Conservation (phyloP, 2,113 vertebrate species). For the Dromiciops gliroides region DNA sequence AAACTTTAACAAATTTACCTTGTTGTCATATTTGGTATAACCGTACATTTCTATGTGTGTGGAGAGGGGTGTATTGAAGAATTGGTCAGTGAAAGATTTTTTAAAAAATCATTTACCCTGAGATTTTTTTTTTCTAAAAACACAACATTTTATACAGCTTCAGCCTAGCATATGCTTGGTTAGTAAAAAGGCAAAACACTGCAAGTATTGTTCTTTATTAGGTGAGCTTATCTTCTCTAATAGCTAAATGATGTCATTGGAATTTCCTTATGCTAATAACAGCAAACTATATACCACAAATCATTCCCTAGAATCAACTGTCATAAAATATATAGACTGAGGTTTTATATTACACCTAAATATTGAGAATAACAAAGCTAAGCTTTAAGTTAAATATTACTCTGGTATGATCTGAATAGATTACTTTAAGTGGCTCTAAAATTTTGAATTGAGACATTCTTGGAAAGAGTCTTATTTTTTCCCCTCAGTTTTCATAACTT, state of each 20-base stretch:
- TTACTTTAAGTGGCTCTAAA: constrained; percentile 61
- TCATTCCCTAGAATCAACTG: constrained; percentile 66
- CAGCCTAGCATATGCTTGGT: constrained; percentile 36
- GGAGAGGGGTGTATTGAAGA: neutral
- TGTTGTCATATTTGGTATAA: constrained; percentile 25
- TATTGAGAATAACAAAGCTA: constrained; percentile 71
- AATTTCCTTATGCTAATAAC: constrained; percentile 76
- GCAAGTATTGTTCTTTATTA: constrained; percentile 72
- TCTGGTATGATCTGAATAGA: constrained; percentile 64
- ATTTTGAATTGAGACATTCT: constrained; percentile 8
- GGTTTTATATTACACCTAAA: constrained; percentile 73
- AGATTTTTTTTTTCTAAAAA: constrained; percentile 61
- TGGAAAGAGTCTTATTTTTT: neutral
- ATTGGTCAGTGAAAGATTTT: neutral
- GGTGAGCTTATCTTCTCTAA: constrained; percentile 75
- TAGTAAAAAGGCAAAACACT: constrained; percentile 59
- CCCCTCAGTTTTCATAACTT: neutral
- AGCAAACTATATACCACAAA: constrained; percentile 61
- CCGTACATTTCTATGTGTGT: neutral
- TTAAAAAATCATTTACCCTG: constrained; percentile 61
- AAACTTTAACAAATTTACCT: constrained; percentile 66
- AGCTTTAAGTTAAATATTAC: constrained; percentile 73
- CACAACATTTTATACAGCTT: constrained; percentile 67
- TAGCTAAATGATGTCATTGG: constrained; percentile 74
- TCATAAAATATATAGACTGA: constrained; percentile 61